phyloP scores from a whole-genome alignment of 1,140 invertebrate species.

The Ceratina calcarata region DNA sequence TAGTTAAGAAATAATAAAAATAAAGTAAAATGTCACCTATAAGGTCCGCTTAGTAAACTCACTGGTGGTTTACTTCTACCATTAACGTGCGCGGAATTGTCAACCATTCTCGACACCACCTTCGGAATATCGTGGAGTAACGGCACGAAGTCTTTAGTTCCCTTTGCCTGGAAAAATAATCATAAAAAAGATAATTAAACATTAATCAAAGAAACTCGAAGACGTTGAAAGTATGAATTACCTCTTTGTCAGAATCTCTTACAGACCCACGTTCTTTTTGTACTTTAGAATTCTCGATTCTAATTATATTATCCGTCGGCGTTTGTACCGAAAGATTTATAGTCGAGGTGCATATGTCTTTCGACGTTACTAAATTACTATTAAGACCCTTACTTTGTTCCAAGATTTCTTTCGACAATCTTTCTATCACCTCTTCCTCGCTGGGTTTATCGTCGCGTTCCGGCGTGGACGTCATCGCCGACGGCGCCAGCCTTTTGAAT shows the following conservation, averaged over 20 bases:
- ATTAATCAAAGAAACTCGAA: not conserved
- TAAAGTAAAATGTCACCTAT: slow-evolving; percentile 58
- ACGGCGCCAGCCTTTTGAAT: slow-evolving; percentile 52
- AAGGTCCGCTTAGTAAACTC: slow-evolving; percentile 65
- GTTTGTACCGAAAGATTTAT: not conserved
- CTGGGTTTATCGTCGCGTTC: slow-evolving; percentile 25
- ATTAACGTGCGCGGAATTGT: slow-evolving; percentile 27
- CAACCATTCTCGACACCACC: slow-evolving; percentile 51
- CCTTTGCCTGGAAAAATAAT: slow-evolving; percentile 53
- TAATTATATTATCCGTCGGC: not conserved
- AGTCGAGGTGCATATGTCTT: not conserved
- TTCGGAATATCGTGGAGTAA: slow-evolving; percentile 69
- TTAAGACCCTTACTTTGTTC: slow-evolving; percentile 71
- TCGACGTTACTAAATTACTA: slow-evolving; percentile 6
- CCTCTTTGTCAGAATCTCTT: slow-evolving; percentile 33
- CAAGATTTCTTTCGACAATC: slow-evolving; percentile 73
- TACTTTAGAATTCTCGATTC: not conserved
- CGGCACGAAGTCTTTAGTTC: slow-evolving; percentile 56
- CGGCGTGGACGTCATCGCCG: slow-evolving; percentile 7
- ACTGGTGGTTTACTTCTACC: slow-evolving; percentile 67
- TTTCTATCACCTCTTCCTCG: slow-evolving; percentile 67
- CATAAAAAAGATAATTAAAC: not conserved
- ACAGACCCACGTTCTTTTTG: not conserved
- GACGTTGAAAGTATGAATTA: slow-evolving; percentile 24
- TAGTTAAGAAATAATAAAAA: not conserved